phyloP scores from a whole-genome alignment of 2,888 invertebrate species.

The Clivina fossor region DNA sequence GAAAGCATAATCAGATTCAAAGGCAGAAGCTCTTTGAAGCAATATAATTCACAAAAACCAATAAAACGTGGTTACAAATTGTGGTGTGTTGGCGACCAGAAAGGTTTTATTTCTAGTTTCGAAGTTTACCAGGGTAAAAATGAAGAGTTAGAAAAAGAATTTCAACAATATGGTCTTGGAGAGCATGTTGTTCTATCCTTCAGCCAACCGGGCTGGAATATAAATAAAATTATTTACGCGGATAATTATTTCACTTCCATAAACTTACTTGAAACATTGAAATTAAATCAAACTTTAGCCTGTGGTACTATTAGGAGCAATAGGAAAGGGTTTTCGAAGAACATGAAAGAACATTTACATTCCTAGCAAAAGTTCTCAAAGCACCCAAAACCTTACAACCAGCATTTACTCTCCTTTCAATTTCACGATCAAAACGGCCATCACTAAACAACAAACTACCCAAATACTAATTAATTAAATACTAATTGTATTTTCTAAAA shows the following conservation, averaged over 20 bases:
- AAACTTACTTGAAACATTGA: slow-evolving; percentile 11
- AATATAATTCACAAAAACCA: slow-evolving; percentile 11
- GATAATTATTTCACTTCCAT: slow-evolving; percentile 33
- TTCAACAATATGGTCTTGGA: slow-evolving; percentile 38
- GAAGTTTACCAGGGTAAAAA: slow-evolving; percentile 42
- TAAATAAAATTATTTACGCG: slow-evolving; percentile 19
- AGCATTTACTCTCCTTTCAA: too few species aligned
- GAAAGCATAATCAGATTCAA: slow-evolving; percentile 9
- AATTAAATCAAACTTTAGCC: slow-evolving; percentile 24
- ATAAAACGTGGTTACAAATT: slow-evolving; percentile 16
- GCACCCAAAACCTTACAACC: too few species aligned
- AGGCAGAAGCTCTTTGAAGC: slow-evolving; percentile 11
- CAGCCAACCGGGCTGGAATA: slow-evolving; percentile 35
- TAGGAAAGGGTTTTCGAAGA: too few species aligned
- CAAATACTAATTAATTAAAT: too few species aligned
- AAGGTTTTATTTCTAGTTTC: slow-evolving; percentile 16
- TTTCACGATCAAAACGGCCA: too few species aligned
- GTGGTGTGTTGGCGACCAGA: slow-evolving; percentile 16
- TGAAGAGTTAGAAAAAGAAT: slow-evolving; percentile 36
- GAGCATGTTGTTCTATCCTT: slow-evolving; percentile 39
- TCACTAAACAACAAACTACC: too few species aligned
- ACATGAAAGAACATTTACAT: too few species aligned
- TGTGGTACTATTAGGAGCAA: too few species aligned
- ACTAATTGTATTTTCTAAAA: too few species aligned
- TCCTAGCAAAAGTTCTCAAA: too few species aligned